Percentiles rank a stretch among this genome's conserved stretches.
phyloP scores from a whole-genome alignment of 2,797 vertebrate species.

The Eospalax fontanierii region DNA sequence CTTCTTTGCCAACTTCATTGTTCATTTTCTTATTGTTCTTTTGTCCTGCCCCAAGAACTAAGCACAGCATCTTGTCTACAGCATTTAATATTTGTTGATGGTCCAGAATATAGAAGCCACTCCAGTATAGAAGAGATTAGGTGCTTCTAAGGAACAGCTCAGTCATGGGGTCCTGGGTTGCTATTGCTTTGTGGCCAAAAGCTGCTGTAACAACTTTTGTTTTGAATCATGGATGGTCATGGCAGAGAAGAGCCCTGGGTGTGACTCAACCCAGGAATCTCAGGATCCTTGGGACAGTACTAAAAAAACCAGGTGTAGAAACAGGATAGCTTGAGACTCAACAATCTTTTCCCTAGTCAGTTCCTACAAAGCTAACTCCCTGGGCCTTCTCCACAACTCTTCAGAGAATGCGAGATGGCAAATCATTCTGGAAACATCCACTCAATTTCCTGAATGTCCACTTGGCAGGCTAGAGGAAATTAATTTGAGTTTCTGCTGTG shows the following conservation, averaged over 20 bases:
- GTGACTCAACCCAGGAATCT: background rate
- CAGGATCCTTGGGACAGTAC: background rate
- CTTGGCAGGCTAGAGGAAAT: constrained; percentile 53
- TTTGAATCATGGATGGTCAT: background rate
- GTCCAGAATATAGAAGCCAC: constrained; percentile 35
- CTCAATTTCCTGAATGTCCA: constrained; percentile 28
- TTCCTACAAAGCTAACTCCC: background rate
- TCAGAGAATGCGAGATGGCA: background rate
- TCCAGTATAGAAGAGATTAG: background rate
- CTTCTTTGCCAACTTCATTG: constrained; percentile 4
- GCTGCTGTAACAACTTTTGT: background rate
- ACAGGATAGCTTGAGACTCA: background rate
- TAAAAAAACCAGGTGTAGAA: background rate
- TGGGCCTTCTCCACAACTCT: background rate
- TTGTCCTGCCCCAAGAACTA: background rate
- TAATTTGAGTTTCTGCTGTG: constrained; percentile 48
- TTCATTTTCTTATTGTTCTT: background rate
- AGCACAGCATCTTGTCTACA: background rate
- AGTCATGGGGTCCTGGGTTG: background rate
- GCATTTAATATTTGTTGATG: background rate
- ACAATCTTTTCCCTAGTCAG: background rate
- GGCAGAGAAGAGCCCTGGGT: background rate
- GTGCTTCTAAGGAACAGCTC: background rate
- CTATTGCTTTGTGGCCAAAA: constrained; percentile 27
- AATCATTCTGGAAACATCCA: constrained; percentile 56